Evolutionary conservation across 2,797 vertebrate genomes (phyloP).

Genomic region (Clarias platycephalus): DNA sequence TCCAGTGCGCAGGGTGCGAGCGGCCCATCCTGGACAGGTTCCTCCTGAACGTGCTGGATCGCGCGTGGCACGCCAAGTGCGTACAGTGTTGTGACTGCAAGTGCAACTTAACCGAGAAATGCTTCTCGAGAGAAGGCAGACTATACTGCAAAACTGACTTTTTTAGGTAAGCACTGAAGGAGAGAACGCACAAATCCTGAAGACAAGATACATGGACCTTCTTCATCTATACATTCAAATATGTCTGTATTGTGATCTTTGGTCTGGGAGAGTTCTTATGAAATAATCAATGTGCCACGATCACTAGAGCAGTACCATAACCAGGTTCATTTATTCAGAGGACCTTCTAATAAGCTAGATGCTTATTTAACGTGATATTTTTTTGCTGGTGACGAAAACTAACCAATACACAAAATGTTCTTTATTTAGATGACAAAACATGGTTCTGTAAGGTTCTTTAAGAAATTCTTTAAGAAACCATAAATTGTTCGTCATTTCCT

Average conservation of each 20-base stretch:
- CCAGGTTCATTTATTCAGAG: too few species aligned
- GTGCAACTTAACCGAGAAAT: slow-evolving; percentile 90
- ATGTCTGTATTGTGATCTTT: not conserved
- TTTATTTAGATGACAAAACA: not conserved
- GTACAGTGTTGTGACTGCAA: slow-evolving; percentile 95
- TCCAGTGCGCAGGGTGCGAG: slow-evolving; percentile 83
- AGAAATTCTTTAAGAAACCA: not conserved
- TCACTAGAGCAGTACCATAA: too few species aligned
- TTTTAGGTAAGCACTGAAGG: slow-evolving; percentile 80
- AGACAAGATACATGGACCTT: not conserved
- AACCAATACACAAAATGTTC: not conserved
- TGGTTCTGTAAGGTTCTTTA: not conserved
- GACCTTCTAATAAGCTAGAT: not conserved
- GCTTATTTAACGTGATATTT: not conserved
- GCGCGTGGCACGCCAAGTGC: slow-evolving; percentile 93
- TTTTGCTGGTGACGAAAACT: not conserved
- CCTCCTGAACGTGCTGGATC: slow-evolving; percentile 91
- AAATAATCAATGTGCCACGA: not conserved
- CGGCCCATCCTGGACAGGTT: slow-evolving; percentile 91
- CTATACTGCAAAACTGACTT: slow-evolving; percentile 96
- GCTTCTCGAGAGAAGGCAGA: slow-evolving; percentile 91
- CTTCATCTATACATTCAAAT: not conserved
- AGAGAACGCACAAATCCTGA: not conserved
- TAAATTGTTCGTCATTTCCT: not conserved
- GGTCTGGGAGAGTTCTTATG: too few species aligned